Evolutionary conservation across 2,888 invertebrate species (phyloP).

Genomic region (Mylabris sibirica): DNA sequence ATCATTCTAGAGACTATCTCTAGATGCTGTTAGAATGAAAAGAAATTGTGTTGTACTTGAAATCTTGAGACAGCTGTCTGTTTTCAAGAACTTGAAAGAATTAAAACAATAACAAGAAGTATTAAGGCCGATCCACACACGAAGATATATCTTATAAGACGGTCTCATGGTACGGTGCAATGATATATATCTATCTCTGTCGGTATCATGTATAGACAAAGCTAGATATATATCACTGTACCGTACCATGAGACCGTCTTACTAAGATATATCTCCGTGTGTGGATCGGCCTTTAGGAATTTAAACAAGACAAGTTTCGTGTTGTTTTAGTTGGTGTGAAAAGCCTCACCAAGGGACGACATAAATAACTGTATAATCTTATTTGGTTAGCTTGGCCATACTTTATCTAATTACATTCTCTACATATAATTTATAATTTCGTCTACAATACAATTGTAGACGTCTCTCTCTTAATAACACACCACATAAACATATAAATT

Average conservation of each 20-base stretch:
- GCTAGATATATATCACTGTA: too few species aligned
- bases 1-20: not conserved
- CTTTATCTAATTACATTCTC: constrained; percentile 12
- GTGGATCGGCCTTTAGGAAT: too few species aligned
- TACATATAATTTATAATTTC: not conserved
- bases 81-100: not conserved
- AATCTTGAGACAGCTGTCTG: not conserved
- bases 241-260: too few species aligned
- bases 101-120: not conserved
- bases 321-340: not conserved
- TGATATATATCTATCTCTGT: too few species aligned
- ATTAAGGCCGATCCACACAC: too few species aligned
- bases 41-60: not conserved
- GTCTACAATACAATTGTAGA: not conserved
- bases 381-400: constrained; percentile 5
- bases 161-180: too few species aligned
- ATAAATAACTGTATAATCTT: constrained; percentile 1
- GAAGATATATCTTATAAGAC: too few species aligned
- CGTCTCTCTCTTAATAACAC: not conserved
- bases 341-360: not conserved
- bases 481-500: not conserved
- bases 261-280: too few species aligned
- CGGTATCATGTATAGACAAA: too few species aligned
- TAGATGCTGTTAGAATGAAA: not conserved
- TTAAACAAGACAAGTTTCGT: not conserved